Evolutionary conservation across 1,140 invertebrate genomes (phyloP), one percentile per base, ranked within the genome.

Genomic region (Panagrolaimus sp.): DNA sequence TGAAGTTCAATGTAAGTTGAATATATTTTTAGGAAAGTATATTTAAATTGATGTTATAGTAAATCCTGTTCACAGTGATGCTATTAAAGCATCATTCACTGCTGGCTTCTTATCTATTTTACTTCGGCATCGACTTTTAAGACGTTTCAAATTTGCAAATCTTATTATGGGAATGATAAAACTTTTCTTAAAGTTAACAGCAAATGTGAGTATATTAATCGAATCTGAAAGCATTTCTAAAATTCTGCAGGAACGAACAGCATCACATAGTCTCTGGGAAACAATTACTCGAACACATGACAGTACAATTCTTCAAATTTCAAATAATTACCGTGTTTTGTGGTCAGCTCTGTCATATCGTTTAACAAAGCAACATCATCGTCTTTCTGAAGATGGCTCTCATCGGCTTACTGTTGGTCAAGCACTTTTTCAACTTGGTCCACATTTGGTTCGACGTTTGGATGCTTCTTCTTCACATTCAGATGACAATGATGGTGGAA

Each of bases 101-200:
- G 20, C 51, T 11, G 51, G 51, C 8, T 57, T 25, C 27, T 27
- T 57, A 16, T 57, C 51, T 2, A 57, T 57, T 20, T 9, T 57
- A 27, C 51, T 57, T 23, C 51, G 51, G 0, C 8, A 27, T 11
- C 8, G 51, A 3, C 16, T 57, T 11, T 11, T 57, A 9, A 14
- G 51, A 20, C 51, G 51, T 25, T 57, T 57, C n/a, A 57, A 57
- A 27, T 57, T 57, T 20, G 51, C 51, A 20, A 57, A 20, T 20
- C 51, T 57, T 27, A 57, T 57, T 27, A 14, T 14, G 1, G 27
- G 27, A 20, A 20, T 57, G 13, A 57, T 16, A n/a, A 20, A 57
- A 57, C 51, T 57, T 27, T 38, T 38, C 31, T 38, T 38, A 38
- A 38, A 38, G 7, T 38, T 38, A 38, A 38, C 31, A 38, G 7